These are phyloP conservation scores for Cheirogaleus medius DNA, from an alignment of 2,113 vertebrate species.

Conservation along the genomic window DNA sequence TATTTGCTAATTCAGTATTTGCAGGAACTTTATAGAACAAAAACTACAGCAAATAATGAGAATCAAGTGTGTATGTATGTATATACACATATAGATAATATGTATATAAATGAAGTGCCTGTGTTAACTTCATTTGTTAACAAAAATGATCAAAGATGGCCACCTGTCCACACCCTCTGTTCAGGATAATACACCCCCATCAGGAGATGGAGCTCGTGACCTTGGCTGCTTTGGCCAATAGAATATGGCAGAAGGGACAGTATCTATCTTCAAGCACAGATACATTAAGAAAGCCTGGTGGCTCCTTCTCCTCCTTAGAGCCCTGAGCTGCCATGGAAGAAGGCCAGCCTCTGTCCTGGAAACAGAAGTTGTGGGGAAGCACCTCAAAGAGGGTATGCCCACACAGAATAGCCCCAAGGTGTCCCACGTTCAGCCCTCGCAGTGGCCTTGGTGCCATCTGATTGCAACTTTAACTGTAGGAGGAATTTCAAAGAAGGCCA, in stretches of 20 bases:
- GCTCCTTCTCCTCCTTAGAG: not conserved
- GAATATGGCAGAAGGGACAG: not conserved
- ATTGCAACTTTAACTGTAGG: too few relatives aligned
- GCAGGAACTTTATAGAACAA: not conserved
- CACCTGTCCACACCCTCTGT: not conserved
- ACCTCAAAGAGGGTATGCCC: not conserved
- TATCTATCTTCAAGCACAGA: not conserved
- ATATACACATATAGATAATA: too few relatives aligned
- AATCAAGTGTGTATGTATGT: not conserved
- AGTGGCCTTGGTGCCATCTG: not conserved
- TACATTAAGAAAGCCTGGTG: not conserved
- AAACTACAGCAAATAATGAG: not conserved
- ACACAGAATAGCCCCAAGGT: not conserved
- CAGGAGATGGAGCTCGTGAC: not conserved
- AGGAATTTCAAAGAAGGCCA: not conserved
- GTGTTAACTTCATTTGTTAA: not conserved
- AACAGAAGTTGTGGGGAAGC: not conserved
- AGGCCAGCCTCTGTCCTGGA: not conserved
- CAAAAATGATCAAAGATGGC: not conserved
- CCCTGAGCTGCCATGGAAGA: not conserved
- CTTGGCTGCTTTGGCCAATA: not conserved
- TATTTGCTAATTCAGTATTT: not conserved
- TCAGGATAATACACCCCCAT: not conserved
- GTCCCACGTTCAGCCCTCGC: not conserved
- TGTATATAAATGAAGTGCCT: not conserved